These are phyloP conservation scores for Melanophora roralis DNA, from an alignment of 2,888 invertebrate genomes.

Conservation along the genomic window DNA sequence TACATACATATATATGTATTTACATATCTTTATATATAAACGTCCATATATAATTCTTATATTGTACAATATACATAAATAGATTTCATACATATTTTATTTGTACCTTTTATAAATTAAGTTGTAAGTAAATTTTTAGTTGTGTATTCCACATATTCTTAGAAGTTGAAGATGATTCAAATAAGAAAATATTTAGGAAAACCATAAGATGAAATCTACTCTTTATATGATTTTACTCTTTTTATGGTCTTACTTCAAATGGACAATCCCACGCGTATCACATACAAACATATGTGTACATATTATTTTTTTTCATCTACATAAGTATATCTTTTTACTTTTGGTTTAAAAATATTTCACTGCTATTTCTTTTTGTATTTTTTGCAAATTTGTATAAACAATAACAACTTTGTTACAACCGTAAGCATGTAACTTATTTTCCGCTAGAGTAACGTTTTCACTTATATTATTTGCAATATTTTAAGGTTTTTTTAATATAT, in stretches of 20 bases:
- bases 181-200: neutral
- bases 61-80: too few species aligned
- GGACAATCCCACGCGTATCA: slow-evolving; percentile 23
- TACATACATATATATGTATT: slow-evolving; percentile 12
- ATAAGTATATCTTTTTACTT: neutral
- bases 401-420: neutral
- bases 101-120: slow-evolving; percentile 40
- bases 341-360: slow-evolving; percentile 16
- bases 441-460: slow-evolving; percentile 35
- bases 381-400: neutral
- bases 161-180: neutral
- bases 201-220: neutral
- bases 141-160: slow-evolving; percentile 25
- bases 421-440: slow-evolving; percentile 39
- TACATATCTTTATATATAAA: too few species aligned
- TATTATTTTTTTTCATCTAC: neutral
- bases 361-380: slow-evolving; percentile 21
- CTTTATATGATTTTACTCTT: slow-evolving; percentile 16
- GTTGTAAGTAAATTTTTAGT: slow-evolving; percentile 23
- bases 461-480: slow-evolving; percentile 20
- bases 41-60: too few species aligned
- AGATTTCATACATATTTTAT: slow-evolving; percentile 45
- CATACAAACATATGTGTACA: slow-evolving; percentile 29
- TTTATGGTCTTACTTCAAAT: slow-evolving; percentile 30
- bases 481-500: slow-evolving; percentile 10